Conservation (phyloP, 2,113 vertebrate species). For the Eidolon helvum region DNA sequence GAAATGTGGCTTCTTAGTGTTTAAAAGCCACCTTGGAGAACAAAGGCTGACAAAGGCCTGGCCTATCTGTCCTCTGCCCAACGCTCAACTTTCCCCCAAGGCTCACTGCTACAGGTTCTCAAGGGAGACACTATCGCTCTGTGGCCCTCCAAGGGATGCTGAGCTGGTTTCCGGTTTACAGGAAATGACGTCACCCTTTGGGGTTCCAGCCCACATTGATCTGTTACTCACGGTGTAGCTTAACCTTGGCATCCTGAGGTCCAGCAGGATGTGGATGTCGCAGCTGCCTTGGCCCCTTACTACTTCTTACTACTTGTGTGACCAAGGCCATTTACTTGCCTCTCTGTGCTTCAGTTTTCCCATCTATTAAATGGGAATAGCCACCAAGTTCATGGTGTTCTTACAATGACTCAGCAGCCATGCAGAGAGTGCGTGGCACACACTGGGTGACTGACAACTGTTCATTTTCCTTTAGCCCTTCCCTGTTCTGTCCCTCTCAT, state of each 20-base stretch:
- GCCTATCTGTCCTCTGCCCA: not conserved
- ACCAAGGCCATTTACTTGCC: not conserved
- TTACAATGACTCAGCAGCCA: not conserved
- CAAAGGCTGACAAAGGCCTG: not conserved
- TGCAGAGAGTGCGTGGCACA: not conserved
- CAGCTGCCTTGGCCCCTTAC: not conserved
- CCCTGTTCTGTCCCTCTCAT: not conserved
- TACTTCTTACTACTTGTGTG: accelerated
- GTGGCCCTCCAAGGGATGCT: accelerated
- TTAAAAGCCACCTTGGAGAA: not conserved
- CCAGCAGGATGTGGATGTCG: not conserved
- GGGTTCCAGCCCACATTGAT: not conserved
- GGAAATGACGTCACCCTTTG: not conserved
- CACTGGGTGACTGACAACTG: too few relatives aligned
- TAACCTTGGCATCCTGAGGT: not conserved
- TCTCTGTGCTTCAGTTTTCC: not conserved
- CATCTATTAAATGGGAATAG: not conserved
- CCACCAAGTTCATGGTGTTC: not conserved
- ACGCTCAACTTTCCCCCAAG: not conserved
- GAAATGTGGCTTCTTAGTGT: not conserved
- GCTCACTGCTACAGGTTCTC: not conserved
- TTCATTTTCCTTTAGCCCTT: not conserved
- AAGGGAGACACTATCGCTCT: accelerated
- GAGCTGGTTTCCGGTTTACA: not conserved
- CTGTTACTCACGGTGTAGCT: not conserved